phyloP scores from a whole-genome alignment of 2,888 invertebrate species.

The Cephus sareptanus region DNA sequence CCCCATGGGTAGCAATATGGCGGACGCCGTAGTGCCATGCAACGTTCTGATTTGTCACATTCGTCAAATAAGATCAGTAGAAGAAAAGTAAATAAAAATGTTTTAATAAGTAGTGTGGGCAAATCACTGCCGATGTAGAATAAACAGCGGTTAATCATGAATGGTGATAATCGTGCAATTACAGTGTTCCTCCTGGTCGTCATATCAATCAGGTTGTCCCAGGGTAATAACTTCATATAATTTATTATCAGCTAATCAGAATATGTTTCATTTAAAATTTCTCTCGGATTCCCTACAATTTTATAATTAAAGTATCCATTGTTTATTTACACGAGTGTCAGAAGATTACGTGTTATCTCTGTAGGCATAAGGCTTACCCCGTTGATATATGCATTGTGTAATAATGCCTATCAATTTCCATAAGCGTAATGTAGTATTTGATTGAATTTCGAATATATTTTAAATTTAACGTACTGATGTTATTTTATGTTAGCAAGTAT shows the following conservation, averaged over 20 bases:
- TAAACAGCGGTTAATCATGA: slow-evolving; percentile 7
- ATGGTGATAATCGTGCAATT: slow-evolving; percentile 17
- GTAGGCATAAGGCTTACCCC: neutral
- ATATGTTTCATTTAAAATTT: neutral
- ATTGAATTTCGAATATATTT: neutral
- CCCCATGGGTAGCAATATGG: slow-evolving; percentile 40
- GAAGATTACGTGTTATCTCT: neutral
- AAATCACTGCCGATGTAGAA: neutral
- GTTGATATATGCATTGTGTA: neutral
- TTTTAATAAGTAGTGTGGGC: neutral
- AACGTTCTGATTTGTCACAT: neutral
- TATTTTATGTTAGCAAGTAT: neutral
- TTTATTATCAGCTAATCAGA: neutral
- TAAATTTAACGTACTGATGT: neutral
- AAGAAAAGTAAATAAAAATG: neutral
- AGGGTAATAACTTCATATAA: slow-evolving; percentile 26
- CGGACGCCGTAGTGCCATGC: slow-evolving; percentile 13
- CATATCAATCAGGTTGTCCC: slow-evolving; percentile 23
- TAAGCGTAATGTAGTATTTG: neutral
- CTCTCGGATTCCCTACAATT: neutral
- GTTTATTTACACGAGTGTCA: neutral
- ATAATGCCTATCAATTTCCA: neutral
- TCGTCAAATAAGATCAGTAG: neutral
- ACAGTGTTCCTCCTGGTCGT: slow-evolving; percentile 22
- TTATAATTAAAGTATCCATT: neutral